Evolutionary conservation across 2,888 invertebrate genomes (phyloP).

Genomic region (Drosophila ochracea): DNA sequence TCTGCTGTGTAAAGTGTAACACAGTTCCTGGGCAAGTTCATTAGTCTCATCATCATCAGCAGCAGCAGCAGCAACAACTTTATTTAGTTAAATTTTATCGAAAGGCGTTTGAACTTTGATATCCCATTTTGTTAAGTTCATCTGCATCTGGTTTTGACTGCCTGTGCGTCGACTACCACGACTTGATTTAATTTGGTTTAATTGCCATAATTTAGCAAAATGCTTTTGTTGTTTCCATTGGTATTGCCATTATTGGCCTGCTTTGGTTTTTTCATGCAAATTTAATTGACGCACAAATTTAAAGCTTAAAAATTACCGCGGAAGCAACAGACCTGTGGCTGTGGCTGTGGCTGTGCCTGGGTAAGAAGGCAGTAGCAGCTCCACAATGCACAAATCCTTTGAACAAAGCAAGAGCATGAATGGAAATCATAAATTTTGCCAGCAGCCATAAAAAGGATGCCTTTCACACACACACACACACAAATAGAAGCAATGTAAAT

Average conservation of each 20-base stretch:
- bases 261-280: constrained; percentile 63
- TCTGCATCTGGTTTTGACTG: constrained; percentile 35
- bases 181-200: constrained; percentile 68
- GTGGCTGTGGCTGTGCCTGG: neutral
- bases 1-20: constrained; percentile 31
- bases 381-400: constrained; percentile 73
- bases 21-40: constrained; percentile 60
- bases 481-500: constrained; percentile 43
- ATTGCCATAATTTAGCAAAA: constrained; percentile 70
- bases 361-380: constrained; percentile 48
- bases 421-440: constrained; percentile 78
- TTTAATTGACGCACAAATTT: constrained; percentile 63
- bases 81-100: constrained; percentile 75
- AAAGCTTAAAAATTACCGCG: constrained; percentile 64
- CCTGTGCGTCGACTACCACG: constrained; percentile 13
- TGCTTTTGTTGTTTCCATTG: constrained; percentile 38
- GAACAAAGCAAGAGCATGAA: constrained; percentile 66
- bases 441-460: constrained; percentile 73
- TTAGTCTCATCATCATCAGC: constrained; percentile 60
- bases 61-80: constrained; percentile 28
- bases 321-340: constrained; percentile 3
- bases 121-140: constrained; percentile 55
- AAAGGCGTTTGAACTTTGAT: constrained; percentile 77
- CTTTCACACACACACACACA: constrained; percentile 9
- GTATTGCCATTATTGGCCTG: constrained; percentile 35